These are phyloP conservation scores for Halichoeres trimaculatus DNA, from an alignment of 2,113 vertebrate species.

Conservation along the genomic window DNA sequence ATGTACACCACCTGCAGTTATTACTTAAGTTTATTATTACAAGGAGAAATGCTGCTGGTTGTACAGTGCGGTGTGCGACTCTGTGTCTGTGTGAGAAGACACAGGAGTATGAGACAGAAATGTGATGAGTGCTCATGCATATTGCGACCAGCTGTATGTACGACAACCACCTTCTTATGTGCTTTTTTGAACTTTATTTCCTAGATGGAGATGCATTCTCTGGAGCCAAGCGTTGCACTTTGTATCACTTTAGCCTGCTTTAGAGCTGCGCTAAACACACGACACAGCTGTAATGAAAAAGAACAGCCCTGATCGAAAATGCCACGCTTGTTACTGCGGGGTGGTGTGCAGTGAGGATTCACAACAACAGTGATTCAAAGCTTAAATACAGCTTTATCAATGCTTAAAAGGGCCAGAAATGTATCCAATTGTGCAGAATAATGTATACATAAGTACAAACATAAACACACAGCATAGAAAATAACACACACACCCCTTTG, in stretches of 20 bases:
- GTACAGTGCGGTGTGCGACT: background rate
- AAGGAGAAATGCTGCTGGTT: constrained; percentile 36
- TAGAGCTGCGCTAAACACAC: constrained; percentile 47
- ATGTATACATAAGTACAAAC: background rate
- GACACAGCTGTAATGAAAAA: constrained; percentile 50
- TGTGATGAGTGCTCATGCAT: background rate
- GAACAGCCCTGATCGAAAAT: constrained; percentile 48
- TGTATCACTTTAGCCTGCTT: constrained; percentile 46
- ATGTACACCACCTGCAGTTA: constrained; percentile 66
- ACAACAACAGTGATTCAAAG: constrained; percentile 28
- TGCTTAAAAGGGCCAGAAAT: background rate
- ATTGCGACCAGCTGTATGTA: background rate
- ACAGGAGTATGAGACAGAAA: background rate
- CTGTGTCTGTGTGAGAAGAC: too few relatives aligned
- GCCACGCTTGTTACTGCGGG: constrained; percentile 28
- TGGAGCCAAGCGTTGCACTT: constrained; percentile 31
- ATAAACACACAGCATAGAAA: background rate
- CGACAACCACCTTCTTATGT: background rate
- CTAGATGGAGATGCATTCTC: constrained; percentile 8
- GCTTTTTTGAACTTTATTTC: background rate
- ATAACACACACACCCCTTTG: background rate
- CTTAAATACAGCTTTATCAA: constrained; percentile 36
- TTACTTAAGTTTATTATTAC: constrained; percentile 69
- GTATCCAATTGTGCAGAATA: background rate
- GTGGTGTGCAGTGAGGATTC: constrained; percentile 14